These are phyloP conservation scores for Polypedilum vanderplanki DNA, from an alignment of 1,140 invertebrate genomes.

Conservation along the genomic window DNA sequence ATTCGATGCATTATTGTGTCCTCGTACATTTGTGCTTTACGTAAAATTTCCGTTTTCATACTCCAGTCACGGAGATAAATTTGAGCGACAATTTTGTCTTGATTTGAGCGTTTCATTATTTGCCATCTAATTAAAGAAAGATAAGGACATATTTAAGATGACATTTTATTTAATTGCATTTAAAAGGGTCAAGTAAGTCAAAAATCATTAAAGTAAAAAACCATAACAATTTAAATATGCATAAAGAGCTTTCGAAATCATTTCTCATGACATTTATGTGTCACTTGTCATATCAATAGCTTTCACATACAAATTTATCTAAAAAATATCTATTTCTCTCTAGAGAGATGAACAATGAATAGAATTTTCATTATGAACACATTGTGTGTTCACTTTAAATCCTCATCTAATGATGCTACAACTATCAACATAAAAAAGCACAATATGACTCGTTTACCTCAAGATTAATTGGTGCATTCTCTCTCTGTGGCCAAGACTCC, in stretches of 20 bases:
- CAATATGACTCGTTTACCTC: constrained; percentile 45
- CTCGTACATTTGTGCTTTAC: constrained; percentile 40
- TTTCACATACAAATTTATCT: too few relatives aligned
- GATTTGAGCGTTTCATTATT: constrained; percentile 34
- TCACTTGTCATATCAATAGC: too few relatives aligned
- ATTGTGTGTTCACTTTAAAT: too few relatives aligned
- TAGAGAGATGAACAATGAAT: background rate
- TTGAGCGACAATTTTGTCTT: constrained; percentile 36
- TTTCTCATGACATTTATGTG: too few relatives aligned
- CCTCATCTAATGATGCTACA: too few relatives aligned
- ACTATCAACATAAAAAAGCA: too few relatives aligned
- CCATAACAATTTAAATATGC: too few relatives aligned
- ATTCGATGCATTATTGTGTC: constrained; percentile 16
- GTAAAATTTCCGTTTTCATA: constrained; percentile 39
- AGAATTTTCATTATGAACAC: background rate
- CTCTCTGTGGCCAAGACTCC: constrained; percentile 54
- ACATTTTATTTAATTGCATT: too few relatives aligned
- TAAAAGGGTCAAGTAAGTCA: too few relatives aligned
- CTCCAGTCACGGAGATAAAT: constrained; percentile 42
- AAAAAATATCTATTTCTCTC: background rate
- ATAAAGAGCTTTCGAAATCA: too few relatives aligned
- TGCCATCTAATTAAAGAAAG: constrained; percentile 36
- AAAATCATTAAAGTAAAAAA: too few relatives aligned
- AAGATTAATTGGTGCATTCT: constrained; percentile 57
- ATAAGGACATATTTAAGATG: too few relatives aligned